Base-by-base conservation (phyloP, 2,888 invertebrate genomes). In the Pyrgus malvae region DNA sequence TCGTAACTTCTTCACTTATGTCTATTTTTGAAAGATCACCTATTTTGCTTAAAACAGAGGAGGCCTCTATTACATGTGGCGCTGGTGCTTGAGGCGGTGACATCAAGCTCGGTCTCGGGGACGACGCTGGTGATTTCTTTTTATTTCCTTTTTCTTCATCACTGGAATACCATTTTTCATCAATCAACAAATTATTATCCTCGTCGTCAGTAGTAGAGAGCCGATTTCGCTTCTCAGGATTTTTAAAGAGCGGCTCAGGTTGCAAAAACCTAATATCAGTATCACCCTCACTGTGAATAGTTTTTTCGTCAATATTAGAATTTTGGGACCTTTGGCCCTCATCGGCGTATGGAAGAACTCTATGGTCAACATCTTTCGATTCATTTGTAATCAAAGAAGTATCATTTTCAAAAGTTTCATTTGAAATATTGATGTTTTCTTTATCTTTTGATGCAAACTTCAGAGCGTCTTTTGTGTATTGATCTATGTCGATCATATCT, bases 131-230 rank as follows among this genome's bases (percentile, higher is more conserved):
- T 19, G 90, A 87, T 57, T 78, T 87, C 51, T 72, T 80, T 68
- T 82, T 90, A 16, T 58, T 69, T 19, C 76, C 73, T 57, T 94
- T 95, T 67, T 94, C 94, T 65, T 95, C 95, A 65, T 95, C 95
- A 72, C 95, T 95, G 1, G 95, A 96, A 72, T 96, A 96, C 94
- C 96, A 96, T 78, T 94, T 93, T 65, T 91, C 91, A 63, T 91
- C 91, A 57, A 91, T 91, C 58, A 88, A 78, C 62, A 91, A 78
- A 74, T 91, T 92, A 55, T 91, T 91, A 61, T 92, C 92, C 67
- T 92, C 92, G 49, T 91, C 91, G 63, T 92, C 91, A 50, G 91
- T 92, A 45, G 91, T 90, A 21, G 89, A 90, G 1, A 86, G 84
- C 40, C 90, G 83, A 66, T 84, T 78, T 61, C 83, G 72, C 67